Percentiles rank a stretch among this genome's conserved stretches.
Evolutionary conservation across 2,888 invertebrate genomes (phyloP).

Genomic region (Rotaria sp.): DNA sequence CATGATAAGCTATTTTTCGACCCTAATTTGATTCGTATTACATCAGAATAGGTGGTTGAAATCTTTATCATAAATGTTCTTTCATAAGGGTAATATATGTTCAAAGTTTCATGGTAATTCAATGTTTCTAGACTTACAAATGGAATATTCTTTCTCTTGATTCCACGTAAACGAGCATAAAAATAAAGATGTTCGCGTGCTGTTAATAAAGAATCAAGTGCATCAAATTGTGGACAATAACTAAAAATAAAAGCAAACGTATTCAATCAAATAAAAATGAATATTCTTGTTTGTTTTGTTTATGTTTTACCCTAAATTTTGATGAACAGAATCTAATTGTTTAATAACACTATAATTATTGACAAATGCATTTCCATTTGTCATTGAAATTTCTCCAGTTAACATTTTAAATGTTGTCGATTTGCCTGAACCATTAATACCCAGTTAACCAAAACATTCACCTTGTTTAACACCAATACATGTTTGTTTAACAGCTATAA

Average conservation of each 20-base stretch:
- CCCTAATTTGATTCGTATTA: too few relatives aligned
- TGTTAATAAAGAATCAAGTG: conserved; percentile 71
- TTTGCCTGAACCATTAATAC: conserved; percentile 80
- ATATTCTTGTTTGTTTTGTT: too few relatives aligned
- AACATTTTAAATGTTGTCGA: conserved; percentile 74
- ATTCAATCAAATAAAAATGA: neutral
- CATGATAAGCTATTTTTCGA: too few relatives aligned
- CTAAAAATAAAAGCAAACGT: neutral
- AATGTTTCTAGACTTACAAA: conserved; percentile 45
- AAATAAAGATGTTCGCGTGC: conserved; percentile 69
- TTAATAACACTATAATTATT: conserved; percentile 48
- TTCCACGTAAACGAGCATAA: conserved; percentile 68
- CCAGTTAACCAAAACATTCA: conserved; percentile 72
- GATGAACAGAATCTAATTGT: conserved; percentile 53
- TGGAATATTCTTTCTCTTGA: conserved; percentile 55
- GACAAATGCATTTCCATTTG: conserved; percentile 58
- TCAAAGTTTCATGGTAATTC: too few relatives aligned
- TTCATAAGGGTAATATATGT: too few relatives aligned
- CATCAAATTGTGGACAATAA: conserved; percentile 84
- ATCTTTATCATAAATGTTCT: too few relatives aligned
- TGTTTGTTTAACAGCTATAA: conserved; percentile 48
- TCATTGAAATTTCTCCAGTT: conserved; percentile 59
- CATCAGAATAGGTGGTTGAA: too few relatives aligned
- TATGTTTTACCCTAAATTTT: conserved; percentile 60
- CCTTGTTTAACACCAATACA: conserved; percentile 50